These are phyloP conservation scores for Rhabdophis nuchalis DNA, from an alignment of 2,797 vertebrate species.

Conservation along the genomic window DNA sequence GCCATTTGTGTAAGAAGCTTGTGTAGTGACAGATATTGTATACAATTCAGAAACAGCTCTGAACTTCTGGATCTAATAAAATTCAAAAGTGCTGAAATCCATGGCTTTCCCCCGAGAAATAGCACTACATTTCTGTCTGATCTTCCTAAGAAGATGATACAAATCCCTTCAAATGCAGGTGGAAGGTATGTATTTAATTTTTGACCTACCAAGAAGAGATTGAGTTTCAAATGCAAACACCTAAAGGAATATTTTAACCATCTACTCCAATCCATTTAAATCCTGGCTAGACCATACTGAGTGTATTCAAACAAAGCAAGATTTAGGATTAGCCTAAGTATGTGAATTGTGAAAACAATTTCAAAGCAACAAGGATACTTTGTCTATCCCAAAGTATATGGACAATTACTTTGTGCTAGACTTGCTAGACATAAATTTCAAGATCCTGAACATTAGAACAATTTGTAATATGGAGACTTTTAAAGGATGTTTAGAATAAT, in stretches of 20 bases:
- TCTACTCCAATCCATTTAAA: neutral
- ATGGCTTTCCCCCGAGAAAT: neutral
- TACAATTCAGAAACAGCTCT: neutral
- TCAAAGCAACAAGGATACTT: neutral
- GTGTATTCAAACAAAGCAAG: neutral
- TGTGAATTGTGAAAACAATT: neutral
- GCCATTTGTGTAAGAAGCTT: neutral
- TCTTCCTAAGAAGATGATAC: neutral
- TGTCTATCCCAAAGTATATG: neutral
- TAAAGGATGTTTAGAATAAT: slow-evolving; percentile 1
- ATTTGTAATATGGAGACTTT: neutral
- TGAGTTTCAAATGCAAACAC: neutral
- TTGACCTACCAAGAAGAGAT: neutral
- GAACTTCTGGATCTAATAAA: neutral
- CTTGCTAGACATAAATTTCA: neutral
- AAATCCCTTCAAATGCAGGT: neutral
- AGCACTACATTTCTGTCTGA: neutral
- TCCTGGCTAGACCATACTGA: neutral
- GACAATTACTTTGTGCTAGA: neutral
- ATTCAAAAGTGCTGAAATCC: neutral
- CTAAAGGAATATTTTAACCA: neutral
- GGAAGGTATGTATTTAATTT: neutral
- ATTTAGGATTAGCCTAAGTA: neutral
- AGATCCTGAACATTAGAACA: neutral
- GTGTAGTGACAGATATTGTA: neutral